Base-by-base conservation (phyloP, 2,113 vertebrate species). In the Eidolon helvum region DNA sequence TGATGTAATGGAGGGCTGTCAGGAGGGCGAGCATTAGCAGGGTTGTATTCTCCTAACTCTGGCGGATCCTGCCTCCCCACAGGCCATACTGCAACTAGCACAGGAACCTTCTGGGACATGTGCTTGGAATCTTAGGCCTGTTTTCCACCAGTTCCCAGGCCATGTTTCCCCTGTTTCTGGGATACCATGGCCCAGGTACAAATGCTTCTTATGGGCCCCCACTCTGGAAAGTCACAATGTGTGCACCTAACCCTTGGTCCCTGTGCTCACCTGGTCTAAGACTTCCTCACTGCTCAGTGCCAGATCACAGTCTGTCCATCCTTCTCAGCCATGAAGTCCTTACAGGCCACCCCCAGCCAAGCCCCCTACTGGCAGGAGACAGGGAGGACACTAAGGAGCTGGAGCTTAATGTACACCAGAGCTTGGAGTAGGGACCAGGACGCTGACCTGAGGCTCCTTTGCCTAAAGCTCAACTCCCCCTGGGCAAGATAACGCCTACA, bases 141-240 rank as follows among this genome's bases (percentile, higher is more conserved):
- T 63, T n/a, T 12, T 0, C 43, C 1, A 0, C 8, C 22, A 2
- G 5, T 28, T 14, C 2, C 21, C 19, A 84, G 43, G 21, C 18
- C 10, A 0, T 7, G 50, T 50, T 15, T 15, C 19, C 18, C 45
- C 4, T 24, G 0, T 11, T 68, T 68, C 2, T 16, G 10, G 80
- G 38, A 68, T 7, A 11, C 0, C 0, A 1, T 57, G 16, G 11
- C n/a, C 24, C 35, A 26, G 7, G 21, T 50, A 26, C 26, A 33
- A 50, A 2, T 40, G 15, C 48, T 33, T 77, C 15, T 21, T 19
- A 5, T 26, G n/a, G 65, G 4, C 2, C 16, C 14, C 50, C 1
- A 22, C 11, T 1, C 6, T 18, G 18, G 75, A 55, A 33, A 79
- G 6, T 28, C 35, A 35, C 7, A 22, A 6, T n/a, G 16, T 63